These are phyloP conservation scores for Sycophila sp. DNA, from an alignment of 1,140 invertebrate species.

Conservation along the genomic window DNA sequence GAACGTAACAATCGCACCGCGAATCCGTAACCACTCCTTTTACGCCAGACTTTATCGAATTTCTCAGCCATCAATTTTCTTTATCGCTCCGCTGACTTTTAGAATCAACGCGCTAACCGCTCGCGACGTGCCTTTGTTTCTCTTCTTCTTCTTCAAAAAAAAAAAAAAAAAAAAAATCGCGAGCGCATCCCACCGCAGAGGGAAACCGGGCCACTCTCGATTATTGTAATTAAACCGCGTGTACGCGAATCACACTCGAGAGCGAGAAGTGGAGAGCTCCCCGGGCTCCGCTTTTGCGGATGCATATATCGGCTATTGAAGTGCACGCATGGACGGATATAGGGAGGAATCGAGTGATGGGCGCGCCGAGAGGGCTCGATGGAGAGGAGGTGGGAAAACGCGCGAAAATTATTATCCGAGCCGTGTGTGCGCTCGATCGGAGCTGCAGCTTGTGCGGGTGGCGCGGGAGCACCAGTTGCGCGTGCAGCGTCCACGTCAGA, in stretches of 20 bases:
- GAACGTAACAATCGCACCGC: slow-evolving; percentile 17
- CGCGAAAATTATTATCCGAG: slow-evolving; percentile 14
- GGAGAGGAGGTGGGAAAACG: slow-evolving; percentile 10
- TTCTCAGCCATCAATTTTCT: slow-evolving; percentile 26
- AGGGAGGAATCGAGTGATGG: background rate
- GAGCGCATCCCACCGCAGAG: too few species aligned
- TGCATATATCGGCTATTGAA: slow-evolving; percentile 14
- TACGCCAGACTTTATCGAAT: slow-evolving; percentile 9
- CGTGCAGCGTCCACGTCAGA: slow-evolving; percentile 15
- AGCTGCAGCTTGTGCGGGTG: background rate
- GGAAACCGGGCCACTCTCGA: too few species aligned
- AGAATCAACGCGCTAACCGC: background rate
- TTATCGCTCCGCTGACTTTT: background rate
- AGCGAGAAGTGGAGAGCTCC: background rate
- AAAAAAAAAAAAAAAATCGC: background rate
- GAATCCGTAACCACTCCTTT: background rate
- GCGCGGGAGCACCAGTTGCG: slow-evolving; percentile 16
- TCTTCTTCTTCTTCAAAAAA: background rate
- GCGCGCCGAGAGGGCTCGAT: background rate
- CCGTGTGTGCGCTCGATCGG: slow-evolving; percentile 6
- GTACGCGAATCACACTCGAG: too few species aligned
- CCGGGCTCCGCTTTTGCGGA: too few species aligned
- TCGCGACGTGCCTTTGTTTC: background rate
- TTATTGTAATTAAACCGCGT: too few species aligned
- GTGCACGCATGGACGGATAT: background rate